phyloP scores from a whole-genome alignment of 2,797 vertebrate species.

The Macropodus opercularis region DNA sequence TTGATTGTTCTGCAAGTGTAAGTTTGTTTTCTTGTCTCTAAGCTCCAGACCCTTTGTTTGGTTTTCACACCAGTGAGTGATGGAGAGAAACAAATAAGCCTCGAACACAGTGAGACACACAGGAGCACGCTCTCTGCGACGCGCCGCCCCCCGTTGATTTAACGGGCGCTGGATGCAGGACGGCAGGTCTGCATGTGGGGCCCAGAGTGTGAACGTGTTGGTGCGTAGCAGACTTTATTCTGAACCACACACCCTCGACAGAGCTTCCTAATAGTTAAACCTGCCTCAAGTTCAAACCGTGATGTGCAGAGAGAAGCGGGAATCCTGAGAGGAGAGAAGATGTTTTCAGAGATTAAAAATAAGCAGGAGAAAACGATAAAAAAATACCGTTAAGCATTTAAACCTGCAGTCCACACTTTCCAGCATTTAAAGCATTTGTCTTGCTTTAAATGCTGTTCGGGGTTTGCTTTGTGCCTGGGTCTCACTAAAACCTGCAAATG shows the following conservation, averaged over 20 bases:
- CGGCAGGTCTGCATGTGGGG: constrained; percentile 16
- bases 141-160: constrained; percentile 48
- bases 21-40: constrained; percentile 60
- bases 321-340: constrained; percentile 22
- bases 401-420: no score
- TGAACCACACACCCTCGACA: constrained; percentile 55
- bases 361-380: not conserved
- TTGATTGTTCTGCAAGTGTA: constrained; percentile 49
- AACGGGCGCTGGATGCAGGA: constrained; percentile 37
- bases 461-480: not conserved
- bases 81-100: constrained; percentile 69
- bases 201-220: constrained; percentile 24
- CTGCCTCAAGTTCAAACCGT: constrained; percentile 64
- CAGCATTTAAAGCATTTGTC: not conserved
- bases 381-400: constrained; percentile 6
- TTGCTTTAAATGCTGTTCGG: not conserved
- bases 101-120: constrained; percentile 31
- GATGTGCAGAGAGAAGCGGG: constrained; percentile 67
- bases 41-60: constrained; percentile 66
- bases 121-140: constrained; percentile 45
- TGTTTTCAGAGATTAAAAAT: constrained; percentile 13
- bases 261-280: constrained; percentile 76
- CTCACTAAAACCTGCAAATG: not conserved
- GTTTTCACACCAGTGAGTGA: constrained; percentile 65
- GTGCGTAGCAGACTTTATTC: constrained; percentile 40